These are phyloP conservation scores for Agrochola circellaris DNA, from an alignment of 2,888 invertebrate species.

Conservation along the genomic window DNA sequence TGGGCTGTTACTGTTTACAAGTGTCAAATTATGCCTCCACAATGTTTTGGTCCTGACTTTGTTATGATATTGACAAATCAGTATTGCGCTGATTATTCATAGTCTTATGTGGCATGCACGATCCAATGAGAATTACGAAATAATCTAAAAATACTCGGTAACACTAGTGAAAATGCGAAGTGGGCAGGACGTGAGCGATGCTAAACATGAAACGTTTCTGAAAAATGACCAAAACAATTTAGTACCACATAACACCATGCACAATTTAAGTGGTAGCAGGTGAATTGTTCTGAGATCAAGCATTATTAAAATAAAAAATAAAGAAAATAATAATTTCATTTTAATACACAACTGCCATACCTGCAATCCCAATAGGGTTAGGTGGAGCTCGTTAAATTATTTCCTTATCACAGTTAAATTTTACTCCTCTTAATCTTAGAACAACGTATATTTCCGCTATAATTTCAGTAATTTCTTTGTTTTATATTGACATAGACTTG, in stretches of 20 bases:
- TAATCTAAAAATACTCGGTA: conserved; percentile 64
- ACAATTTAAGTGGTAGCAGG: conserved; percentile 68
- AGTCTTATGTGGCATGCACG: conserved; percentile 90
- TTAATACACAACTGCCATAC: conserved; percentile 18
- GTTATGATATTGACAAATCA: conserved; percentile 84
- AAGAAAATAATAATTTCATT: conserved; percentile 6
- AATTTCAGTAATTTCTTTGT: conserved; percentile 62
- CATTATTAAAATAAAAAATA: neutral
- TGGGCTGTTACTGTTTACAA: conserved; percentile 29
- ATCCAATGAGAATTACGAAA: conserved; percentile 71
- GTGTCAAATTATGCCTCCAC: conserved; percentile 77
- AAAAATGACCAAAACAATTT: conserved; percentile 71
- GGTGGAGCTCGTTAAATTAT: conserved; percentile 15
- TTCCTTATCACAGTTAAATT: conserved; percentile 1
- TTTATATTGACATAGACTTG: conserved; percentile 49
- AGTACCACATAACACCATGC: conserved; percentile 90
- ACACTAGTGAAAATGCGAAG: conserved; percentile 64
- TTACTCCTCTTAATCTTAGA: conserved; percentile 66
- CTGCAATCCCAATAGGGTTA: conserved; percentile 18
- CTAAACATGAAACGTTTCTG: conserved; percentile 65
- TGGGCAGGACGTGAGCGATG: conserved; percentile 62
- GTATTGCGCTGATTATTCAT: conserved; percentile 83
- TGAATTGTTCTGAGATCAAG: conserved; percentile 71
- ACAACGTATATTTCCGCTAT: conserved; percentile 64
- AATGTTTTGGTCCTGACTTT: conserved; percentile 86